Evolutionary conservation across 1,140 invertebrate genomes (phyloP).

Genomic region (Zaprionus ghesquierei): DNA sequence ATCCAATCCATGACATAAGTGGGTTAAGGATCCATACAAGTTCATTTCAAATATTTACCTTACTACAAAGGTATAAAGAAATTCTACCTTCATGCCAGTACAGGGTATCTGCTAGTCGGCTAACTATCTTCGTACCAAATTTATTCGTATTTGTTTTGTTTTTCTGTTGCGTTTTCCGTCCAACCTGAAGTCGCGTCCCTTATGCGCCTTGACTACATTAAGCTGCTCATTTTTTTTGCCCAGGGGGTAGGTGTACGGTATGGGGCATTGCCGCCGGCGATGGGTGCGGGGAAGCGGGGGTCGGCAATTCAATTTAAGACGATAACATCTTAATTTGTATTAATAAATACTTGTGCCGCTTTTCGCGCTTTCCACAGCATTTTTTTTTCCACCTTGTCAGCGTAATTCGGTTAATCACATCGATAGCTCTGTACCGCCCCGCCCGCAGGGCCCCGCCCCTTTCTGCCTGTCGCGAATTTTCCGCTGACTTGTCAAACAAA

Average conservation of each 20-base stretch:
- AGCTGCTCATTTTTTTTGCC: constrained; percentile 58
- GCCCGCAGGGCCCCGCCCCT: too few species aligned
- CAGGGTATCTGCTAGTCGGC: neutral
- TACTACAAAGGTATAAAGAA: too few species aligned
- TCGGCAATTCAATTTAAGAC: constrained; percentile 69
- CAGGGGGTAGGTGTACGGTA: neutral
- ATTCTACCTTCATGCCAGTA: too few species aligned
- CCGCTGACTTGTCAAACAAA: neutral
- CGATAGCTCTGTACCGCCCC: constrained; percentile 13
- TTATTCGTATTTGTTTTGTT: constrained; percentile 15
- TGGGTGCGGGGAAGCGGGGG: neutral
- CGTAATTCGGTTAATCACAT: constrained; percentile 44
- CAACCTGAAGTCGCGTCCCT: constrained; percentile 6
- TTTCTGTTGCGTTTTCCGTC: constrained; percentile 22
- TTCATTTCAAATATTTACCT: neutral
- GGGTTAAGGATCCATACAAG: too few species aligned
- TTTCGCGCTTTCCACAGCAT: constrained; percentile 23
- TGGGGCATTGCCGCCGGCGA: neutral
- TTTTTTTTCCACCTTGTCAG: constrained; percentile 17
- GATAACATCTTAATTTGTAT: constrained; percentile 78
- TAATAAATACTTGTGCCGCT: constrained; percentile 66
- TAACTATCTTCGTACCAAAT: neutral
- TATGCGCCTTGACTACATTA: constrained; percentile 61
- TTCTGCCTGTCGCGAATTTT: neutral
- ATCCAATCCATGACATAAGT: too few species aligned